phyloP scores from a whole-genome alignment of 2,113 vertebrate species.

The Chloropsis hardwickii region DNA sequence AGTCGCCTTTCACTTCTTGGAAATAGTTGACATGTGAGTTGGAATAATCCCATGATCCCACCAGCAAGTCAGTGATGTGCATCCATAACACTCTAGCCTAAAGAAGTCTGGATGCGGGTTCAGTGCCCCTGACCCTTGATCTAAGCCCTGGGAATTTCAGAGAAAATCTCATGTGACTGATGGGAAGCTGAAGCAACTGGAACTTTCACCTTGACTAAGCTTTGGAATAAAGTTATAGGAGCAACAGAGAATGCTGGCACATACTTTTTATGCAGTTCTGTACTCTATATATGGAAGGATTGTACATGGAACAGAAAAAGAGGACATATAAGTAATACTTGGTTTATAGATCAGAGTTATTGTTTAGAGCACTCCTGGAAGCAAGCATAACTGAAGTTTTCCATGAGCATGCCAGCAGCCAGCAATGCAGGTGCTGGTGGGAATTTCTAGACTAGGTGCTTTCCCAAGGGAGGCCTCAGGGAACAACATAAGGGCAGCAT shows the following conservation, averaged over 20 bases:
- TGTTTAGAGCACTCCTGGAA: not conserved
- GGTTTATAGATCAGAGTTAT: not conserved
- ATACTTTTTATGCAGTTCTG: not conserved
- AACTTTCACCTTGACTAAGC: not conserved
- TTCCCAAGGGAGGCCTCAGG: not conserved
- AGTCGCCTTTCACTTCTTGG: not conserved
- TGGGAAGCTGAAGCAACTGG: not conserved
- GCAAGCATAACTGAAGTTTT: not conserved
- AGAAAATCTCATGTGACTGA: not conserved
- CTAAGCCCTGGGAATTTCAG: not conserved
- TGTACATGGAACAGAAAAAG: not conserved
- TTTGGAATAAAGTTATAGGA: not conserved
- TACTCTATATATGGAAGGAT: not conserved
- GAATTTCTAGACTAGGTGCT: not conserved
- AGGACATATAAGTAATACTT: not conserved
- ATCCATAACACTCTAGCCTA: rapidly evolving
- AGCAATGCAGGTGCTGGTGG: not conserved
- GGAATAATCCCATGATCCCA: not conserved
- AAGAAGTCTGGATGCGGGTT: not conserved
- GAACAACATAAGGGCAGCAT: rapidly evolving
- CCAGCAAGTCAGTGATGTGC: not conserved
- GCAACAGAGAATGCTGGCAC: not conserved
- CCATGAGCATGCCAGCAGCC: not conserved
- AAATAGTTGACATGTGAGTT: not conserved
- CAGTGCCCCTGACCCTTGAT: not conserved